Base-by-base conservation (phyloP, 2,888 invertebrate genomes). In the Acronicta psi region DNA sequence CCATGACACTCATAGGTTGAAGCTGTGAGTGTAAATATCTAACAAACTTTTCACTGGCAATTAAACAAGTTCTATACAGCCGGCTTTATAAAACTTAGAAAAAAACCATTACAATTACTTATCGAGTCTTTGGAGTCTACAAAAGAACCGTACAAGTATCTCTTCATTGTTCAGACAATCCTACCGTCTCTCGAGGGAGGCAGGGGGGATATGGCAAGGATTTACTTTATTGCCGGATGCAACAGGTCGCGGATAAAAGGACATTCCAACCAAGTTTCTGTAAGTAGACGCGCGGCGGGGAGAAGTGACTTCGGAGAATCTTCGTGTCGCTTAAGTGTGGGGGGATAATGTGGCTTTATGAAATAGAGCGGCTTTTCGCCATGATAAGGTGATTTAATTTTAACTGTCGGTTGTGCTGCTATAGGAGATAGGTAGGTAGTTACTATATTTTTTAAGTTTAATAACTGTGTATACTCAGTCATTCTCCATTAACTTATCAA, bases 181-280 rank as follows among this genome's bases (percentile, higher is more conserved):
- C 73, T 65, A 64, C 59, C 62, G 76, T 66, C 63, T 68, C 73
- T 73, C 62, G 73, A 78, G 74, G 76, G 47, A 77, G 73, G 62
- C 43, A 54, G 69, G 75, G 66, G 77, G 70, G 79, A 81, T 79
- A 80, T 80, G 63, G 73, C 67, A 52, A 60, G 87, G 93, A 91
- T 93, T 92, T 88, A 90, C 86, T 92, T 93, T 90, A 92, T 87
- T 84, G 90, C 90, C 86, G 88, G 85, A 90, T 85, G 93, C 93
- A 93, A 93, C 93, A 93, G 90, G 93, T 93, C 89, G 79, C 63
- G 81, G 78, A 79, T 81, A 78, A 83, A 78, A 79, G 80, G 47
- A 44, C 59, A 69, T 78, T 75, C 67, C 70, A 59, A 72, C 72
- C 75, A 76, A 80, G 68, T 75, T 72, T 75, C 73, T 65, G 67